Evolutionary conservation across 2,113 vertebrate genomes (phyloP).

Genomic region (Glareola pratincola): DNA sequence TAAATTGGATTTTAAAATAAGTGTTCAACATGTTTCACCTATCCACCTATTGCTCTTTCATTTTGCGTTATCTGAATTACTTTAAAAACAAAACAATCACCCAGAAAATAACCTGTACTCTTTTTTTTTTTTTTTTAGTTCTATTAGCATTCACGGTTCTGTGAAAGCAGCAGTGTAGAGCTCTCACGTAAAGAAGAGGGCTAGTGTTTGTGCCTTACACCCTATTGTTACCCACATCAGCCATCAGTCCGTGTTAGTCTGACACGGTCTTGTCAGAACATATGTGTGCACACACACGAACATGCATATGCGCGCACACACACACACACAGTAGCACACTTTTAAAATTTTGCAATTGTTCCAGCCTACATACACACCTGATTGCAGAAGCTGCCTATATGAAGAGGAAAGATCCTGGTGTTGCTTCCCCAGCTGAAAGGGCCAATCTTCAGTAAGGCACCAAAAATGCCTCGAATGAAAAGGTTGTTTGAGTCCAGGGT

Average conservation of each 20-base stretch:
- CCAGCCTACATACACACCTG: background rate
- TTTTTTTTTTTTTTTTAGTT: background rate
- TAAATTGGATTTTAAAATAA: background rate
- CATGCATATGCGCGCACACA: no score
- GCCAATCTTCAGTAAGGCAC: background rate
- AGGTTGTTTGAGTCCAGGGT: background rate
- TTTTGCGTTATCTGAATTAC: background rate
- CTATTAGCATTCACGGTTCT: background rate
- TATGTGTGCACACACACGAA: background rate
- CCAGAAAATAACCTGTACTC: background rate
- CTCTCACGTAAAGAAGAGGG: background rate
- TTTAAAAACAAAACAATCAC: background rate
- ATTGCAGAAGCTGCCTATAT: background rate
- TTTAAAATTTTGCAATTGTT: background rate
- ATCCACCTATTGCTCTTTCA: background rate
- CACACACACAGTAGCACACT: fast-evolving
- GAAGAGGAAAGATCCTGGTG: background rate
- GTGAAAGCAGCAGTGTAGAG: background rate
- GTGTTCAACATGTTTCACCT: background rate
- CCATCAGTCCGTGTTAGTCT: background rate
- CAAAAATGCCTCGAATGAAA: background rate
- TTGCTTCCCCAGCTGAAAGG: background rate
- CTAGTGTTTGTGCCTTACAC: background rate
- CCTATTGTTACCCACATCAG: background rate
- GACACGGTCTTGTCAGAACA: background rate